Evolutionary conservation across 2,888 invertebrate genomes (phyloP), one percentile per base, ranked within the genome.

Genomic region (Priocnemis perturbator): DNA sequence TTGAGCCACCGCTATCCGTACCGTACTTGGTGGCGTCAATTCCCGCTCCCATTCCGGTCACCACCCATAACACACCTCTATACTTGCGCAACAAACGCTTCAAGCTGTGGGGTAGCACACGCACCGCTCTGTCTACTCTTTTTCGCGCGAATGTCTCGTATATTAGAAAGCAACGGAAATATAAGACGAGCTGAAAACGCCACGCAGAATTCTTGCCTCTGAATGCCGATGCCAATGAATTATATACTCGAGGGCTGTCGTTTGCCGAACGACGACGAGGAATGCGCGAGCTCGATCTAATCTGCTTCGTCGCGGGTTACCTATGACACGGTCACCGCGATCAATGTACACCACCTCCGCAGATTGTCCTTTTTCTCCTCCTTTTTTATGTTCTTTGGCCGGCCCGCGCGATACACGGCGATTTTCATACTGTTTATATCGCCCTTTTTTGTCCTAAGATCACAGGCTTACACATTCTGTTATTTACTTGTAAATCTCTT

Each of bases 11-110:
- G 60, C 72, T 76, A 67, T 70, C 76, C 56, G 64, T 77, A 62
- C 73, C 83, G 57, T 78, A 81, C 65, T 67, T 82, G 80, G 73
- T 81, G 75, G 77, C 79, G 67, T 71, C 71, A 26, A 72, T 76
- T 67, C 69, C 79, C 59, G 62, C 78, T 68, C 77, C 79, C 66
- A 75, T 73, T 74, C 69, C 79, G 30, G 61, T 78, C 66, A 58
- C 82, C 66, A 58, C 82, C 59, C 72, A 77, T 60, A 84, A 82
- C 65, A 81, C 83, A 80, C 83, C 85, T 73, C 78, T 87, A 76
- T 87, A 86, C 73, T 81, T 84, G 79, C 85, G 84, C 82, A 85
- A 83, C 81, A 85, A 84, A 83, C 83, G 86, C 83, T 87, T 86
- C 73, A 85, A 84, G 78, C 81, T 85, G 67, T 86, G 87, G 86